Evolutionary conservation across 2,113 vertebrate genomes (phyloP).

Genomic region (Pyxicephalus adspersus): DNA sequence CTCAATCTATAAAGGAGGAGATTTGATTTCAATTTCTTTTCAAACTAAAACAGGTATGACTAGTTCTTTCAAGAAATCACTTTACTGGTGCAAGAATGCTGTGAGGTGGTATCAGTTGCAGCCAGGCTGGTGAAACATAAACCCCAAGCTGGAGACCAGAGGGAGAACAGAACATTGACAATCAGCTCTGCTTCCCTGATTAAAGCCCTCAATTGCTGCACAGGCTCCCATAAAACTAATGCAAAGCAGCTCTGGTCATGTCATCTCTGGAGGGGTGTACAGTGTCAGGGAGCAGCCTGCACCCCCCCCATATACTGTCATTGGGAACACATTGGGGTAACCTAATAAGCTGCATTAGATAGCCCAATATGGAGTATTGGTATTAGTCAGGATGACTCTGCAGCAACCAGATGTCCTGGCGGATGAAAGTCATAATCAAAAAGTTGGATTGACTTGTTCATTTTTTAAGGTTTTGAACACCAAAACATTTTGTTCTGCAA

Average conservation of each 20-base stretch:
- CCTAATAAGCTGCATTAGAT: constrained; percentile 31
- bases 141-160: constrained; percentile 30
- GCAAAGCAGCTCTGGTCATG: constrained; percentile 15
- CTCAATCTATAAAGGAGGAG: constrained; percentile 40
- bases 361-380: constrained; percentile 18
- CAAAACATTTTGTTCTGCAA: too few relatives aligned
- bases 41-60: constrained; percentile 71
- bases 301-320: background rate
- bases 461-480: too few relatives aligned
- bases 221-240: constrained; percentile 23
- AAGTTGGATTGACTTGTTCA: background rate
- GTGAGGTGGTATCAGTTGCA: constrained; percentile 55
- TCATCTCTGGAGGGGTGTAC: constrained; percentile 2
- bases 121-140: constrained; percentile 53
- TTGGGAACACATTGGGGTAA: background rate
- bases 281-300: background rate
- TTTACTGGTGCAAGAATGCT: constrained; percentile 42
- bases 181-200: constrained; percentile 32
- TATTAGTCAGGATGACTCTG: background rate
- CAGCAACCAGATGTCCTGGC: constrained; percentile 18
- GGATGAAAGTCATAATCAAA: constrained; percentile 14
- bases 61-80: constrained; percentile 59
- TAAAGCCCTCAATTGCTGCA: constrained; percentile 34
- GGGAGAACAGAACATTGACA: background rate
- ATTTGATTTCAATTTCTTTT: constrained; percentile 61